Evolutionary conservation across 2,888 invertebrate genomes (phyloP).

Genomic region (Dasysyrphus albostriatus): DNA sequence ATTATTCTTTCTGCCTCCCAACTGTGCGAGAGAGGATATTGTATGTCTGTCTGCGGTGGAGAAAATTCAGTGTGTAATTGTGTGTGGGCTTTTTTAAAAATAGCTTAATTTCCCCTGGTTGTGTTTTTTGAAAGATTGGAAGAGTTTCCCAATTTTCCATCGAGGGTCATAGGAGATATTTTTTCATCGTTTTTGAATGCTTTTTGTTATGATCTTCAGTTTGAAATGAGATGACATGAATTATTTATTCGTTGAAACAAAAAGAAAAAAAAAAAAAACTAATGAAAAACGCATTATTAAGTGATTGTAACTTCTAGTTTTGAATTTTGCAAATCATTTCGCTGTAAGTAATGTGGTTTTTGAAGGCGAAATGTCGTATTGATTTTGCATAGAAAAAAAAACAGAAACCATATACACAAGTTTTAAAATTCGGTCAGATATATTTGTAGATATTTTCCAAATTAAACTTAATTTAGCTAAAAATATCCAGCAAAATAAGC

Average conservation of each 20-base stretch:
- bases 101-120: constrained; percentile 70
- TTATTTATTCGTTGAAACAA: constrained; percentile 18
- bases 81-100: constrained; percentile 74
- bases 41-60: constrained; percentile 44
- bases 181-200: constrained; percentile 48
- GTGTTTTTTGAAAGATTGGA: constrained; percentile 48
- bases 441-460: background rate
- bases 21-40: constrained; percentile 29
- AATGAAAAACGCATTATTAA: constrained; percentile 1
- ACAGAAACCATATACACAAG: background rate
- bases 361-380: constrained; percentile 38
- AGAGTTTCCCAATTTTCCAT: constrained; percentile 75
- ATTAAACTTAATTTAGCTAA: constrained; percentile 29
- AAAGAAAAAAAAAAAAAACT: background rate
- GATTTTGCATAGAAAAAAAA: constrained; percentile 37
- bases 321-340: constrained; percentile 17
- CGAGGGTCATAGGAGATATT: constrained; percentile 73
- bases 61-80: constrained; percentile 49
- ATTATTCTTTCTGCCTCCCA: background rate
- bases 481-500: constrained; percentile 48
- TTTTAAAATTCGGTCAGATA: constrained; percentile 44
- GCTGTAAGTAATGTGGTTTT: constrained; percentile 30
- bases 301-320: constrained; percentile 18
- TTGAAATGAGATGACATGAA: constrained; percentile 52
- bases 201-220: constrained; percentile 65